Percentiles rank a stretch among this genome's conserved stretches.
phyloP scores from a whole-genome alignment of 2,888 invertebrate genomes.

The Anarsia innoxiella region DNA sequence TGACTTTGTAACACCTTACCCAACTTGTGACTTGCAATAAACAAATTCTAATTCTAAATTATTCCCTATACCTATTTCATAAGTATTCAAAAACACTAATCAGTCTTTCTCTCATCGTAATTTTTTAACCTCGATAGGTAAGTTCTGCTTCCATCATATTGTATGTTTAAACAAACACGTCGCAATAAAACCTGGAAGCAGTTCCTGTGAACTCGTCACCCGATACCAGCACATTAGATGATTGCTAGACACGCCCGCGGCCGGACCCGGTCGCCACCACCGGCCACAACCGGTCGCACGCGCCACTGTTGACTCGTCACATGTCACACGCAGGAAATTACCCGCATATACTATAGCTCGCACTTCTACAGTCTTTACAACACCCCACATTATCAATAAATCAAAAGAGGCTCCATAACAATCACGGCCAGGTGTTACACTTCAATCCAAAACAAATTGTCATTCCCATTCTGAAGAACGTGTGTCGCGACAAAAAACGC shows the following conservation, averaged over 20 bases:
- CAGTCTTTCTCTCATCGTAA: too few species aligned
- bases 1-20: too few species aligned
- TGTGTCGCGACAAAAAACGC: slow-evolving; percentile 35
- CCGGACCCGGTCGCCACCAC: too few species aligned
- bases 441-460: slow-evolving; percentile 10
- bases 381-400: slow-evolving; percentile 1
- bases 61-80: too few species aligned
- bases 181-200: too few species aligned
- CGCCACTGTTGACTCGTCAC: neutral
- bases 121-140: too few species aligned
- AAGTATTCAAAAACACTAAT: too few species aligned
- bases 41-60: too few species aligned
- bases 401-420: slow-evolving; percentile 6
- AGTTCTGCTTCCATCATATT: too few species aligned
- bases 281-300: neutral
- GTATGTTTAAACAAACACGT: too few species aligned
- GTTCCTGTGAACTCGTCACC: slow-evolving; percentile 8
- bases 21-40: too few species aligned
- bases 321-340: slow-evolving; percentile 10
- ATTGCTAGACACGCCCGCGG: slow-evolving; percentile 27
- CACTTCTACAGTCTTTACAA: neutral
- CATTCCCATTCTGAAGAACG: slow-evolving; percentile 13
- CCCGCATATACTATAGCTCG: neutral
- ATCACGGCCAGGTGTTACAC: slow-evolving; percentile 12
- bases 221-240: slow-evolving; percentile 29